Percentiles rank a stretch among this genome's conserved stretches.
These are phyloP conservation scores for Hermaeophaga mercurialis DNA, from an alignment of 2,888 invertebrate species.

Conservation along the genomic window DNA sequence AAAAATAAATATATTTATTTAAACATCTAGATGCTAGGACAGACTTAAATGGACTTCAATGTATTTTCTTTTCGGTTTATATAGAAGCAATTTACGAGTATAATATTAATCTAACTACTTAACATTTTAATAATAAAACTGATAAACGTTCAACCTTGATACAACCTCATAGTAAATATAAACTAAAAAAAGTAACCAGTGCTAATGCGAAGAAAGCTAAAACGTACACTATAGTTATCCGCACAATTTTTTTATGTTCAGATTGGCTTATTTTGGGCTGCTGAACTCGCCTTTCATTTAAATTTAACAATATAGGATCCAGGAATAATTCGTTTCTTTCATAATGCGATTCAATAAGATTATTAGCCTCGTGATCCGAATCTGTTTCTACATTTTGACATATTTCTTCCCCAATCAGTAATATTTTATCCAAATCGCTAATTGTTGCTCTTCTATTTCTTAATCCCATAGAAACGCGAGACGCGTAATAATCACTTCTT, in stretches of 20 bases:
- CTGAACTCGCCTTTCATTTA: constrained; percentile 53
- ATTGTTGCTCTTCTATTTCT: constrained; percentile 34
- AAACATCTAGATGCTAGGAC: no score
- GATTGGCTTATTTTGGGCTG: constrained; percentile 46
- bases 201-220: constrained; percentile 61
- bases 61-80: no score
- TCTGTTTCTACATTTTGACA: constrained; percentile 17
- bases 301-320: constrained; percentile 61
- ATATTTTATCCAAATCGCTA: constrained; percentile 52
- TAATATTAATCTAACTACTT: no score
- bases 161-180: constrained; percentile 55
- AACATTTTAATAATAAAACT: no score
- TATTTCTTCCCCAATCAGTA: constrained; percentile 46
- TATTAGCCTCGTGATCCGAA: constrained; percentile 19
- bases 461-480: constrained; percentile 31
- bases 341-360: constrained; percentile 11
- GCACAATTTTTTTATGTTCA: constrained; percentile 60
- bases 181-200: constrained; percentile 62
- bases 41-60: no score
- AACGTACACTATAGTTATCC: constrained; percentile 64
- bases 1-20: no score
- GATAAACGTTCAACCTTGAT: no score
- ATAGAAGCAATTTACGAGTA: no score
- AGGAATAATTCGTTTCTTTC: constrained; percentile 56
- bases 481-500: constrained; percentile 26